Percentiles rank a stretch among this genome's conserved stretches.
Evolutionary conservation across 2,888 invertebrate genomes (phyloP).

Genomic region (Acrobasis consociella): DNA sequence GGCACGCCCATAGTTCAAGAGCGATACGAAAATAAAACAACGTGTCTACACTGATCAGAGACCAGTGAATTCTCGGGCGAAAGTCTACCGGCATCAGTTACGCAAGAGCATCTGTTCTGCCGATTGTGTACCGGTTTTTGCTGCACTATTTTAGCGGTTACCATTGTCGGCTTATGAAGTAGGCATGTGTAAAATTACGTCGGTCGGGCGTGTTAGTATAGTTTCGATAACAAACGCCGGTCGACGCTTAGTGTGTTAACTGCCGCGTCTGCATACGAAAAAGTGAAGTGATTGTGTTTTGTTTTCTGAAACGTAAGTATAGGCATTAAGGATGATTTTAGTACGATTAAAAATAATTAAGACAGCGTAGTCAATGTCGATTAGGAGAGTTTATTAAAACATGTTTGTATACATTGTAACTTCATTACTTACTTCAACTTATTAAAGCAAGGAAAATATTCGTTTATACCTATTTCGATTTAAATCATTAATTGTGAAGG

Average conservation of each 20-base stretch:
- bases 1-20: constrained; percentile 39
- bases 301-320: neutral
- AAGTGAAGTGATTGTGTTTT: constrained; percentile 10
- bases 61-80: constrained; percentile 36
- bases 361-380: neutral
- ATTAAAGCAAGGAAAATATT: no score
- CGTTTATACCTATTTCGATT: no score
- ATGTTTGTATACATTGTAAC: no score
- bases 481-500: no score
- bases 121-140: constrained; percentile 58
- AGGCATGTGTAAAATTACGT: constrained; percentile 31
- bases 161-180: constrained; percentile 48
- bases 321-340: neutral
- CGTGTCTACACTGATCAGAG: neutral
- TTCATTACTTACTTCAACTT: no score
- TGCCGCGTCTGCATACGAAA: neutral
- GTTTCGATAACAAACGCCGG: constrained; percentile 33
- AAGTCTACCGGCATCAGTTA: constrained; percentile 55
- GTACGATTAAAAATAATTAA: neutral
- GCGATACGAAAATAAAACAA: constrained; percentile 8
- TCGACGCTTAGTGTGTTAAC: constrained; percentile 30
- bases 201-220: constrained; percentile 30
- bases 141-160: constrained; percentile 58
- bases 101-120: constrained; percentile 56
- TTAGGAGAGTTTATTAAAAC: neutral